Base-by-base conservation (phyloP, 2,888 invertebrate species). In the Chorisops tibialis region DNA sequence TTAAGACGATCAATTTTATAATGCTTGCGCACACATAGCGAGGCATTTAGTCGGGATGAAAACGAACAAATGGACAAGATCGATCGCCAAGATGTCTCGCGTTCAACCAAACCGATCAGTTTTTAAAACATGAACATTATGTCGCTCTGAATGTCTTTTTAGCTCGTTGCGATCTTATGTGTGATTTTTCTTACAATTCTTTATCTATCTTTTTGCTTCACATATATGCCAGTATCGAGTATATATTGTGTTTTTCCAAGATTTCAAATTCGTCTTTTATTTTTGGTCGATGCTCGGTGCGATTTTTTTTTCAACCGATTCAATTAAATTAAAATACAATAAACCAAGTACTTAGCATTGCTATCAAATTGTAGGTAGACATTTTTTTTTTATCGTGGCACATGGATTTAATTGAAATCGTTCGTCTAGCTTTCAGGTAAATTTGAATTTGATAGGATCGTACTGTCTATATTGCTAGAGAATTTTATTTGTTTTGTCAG, bases 11-110 rank as follows among this genome's bases (percentile, higher is more conserved):
- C 30, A 9, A 2, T 30, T 30, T 30, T 30, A 9, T 30, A 7
- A 30, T 9, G 7, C 9, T 30, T 30, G 30, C 9, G n/a, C 30
- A 7, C 30, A 30, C 30, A 30, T 7, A 2, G 30, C 30, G 5
- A 12, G 39, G n/a, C 12, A 9, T 3, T 18, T 5, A 41, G 39
- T 1, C 43, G 30, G 30, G 43, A 30, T 45, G 35, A 56, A 45
- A 18, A 45, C n/a, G n/a, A 56, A 24, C 45, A 43, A 56, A 56
- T 43, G 21, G 43, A 14, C 18, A 45, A 56, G 56, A 56, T 56
- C 35, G 9, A 56, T 56, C 56, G 45, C 56, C 56, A 45, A 43
- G 56, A 56, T 45, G 56, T 56, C 56, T 56, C 56, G 56, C 22
- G 7, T 56, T 54, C 54, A 54, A 24, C 41, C 19, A 21, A 16